phyloP scores from a whole-genome alignment of 2,888 invertebrate genomes.

The Charanyca ferruginea region DNA sequence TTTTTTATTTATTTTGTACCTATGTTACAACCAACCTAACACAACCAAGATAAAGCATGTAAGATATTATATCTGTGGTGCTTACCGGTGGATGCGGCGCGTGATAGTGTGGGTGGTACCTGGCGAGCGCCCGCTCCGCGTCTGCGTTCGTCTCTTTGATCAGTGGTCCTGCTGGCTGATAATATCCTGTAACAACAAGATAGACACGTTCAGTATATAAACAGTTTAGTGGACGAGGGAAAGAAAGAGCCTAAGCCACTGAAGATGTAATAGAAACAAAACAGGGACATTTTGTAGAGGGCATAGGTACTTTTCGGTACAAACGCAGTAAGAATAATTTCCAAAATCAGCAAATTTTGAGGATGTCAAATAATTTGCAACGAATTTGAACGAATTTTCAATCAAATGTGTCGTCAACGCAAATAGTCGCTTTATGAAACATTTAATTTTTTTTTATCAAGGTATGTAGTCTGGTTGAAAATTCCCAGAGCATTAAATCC shows the following conservation, averaged over 20 bases:
- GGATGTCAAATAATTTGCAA: neutral
- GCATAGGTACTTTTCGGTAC: neutral
- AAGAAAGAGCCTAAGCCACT: neutral
- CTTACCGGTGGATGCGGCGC: conserved; percentile 89
- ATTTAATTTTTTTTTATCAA: too few relatives aligned
- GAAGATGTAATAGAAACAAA: neutral
- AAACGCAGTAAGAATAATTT: neutral
- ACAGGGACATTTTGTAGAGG: neutral
- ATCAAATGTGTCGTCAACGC: conserved; percentile 1
- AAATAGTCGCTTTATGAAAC: conserved; percentile 1
- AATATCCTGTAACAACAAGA: conserved; percentile 93
- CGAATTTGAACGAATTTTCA: neutral
- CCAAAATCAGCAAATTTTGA: neutral
- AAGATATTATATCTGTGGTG: conserved; percentile 46
- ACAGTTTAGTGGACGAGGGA: neutral
- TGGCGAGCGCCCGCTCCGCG: conserved; percentile 88
- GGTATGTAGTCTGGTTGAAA: too few relatives aligned
- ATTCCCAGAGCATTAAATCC: too few relatives aligned
- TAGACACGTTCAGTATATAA: neutral
- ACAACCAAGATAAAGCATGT: too few relatives aligned
- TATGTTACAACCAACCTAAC: too few relatives aligned
- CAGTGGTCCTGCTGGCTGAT: conserved; percentile 97
- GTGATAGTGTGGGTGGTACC: conserved; percentile 88
- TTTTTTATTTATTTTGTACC: too few relatives aligned
- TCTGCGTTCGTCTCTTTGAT: conserved; percentile 92